These are phyloP conservation scores for Ginglymostoma cirratum DNA, from an alignment of 2,113 vertebrate genomes.

Conservation along the genomic window DNA sequence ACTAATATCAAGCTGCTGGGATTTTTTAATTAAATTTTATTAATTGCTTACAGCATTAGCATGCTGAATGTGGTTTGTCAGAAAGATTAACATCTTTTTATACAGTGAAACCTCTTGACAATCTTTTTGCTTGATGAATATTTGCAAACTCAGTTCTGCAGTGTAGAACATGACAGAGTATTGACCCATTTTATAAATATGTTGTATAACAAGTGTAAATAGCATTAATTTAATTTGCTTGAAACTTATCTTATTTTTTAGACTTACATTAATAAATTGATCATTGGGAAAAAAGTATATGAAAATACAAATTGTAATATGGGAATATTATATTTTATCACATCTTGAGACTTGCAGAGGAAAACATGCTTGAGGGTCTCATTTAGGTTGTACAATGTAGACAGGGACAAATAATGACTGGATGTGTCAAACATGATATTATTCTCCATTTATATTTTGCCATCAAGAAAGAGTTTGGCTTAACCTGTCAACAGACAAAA, in stretches of 20 bases:
- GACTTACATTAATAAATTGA: constrained; percentile 40
- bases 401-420: background rate
- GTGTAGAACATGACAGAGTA: background rate
- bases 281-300: constrained; percentile 8
- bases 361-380: constrained; percentile 1
- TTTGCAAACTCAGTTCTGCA: background rate
- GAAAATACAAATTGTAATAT: background rate
- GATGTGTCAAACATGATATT: background rate
- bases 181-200: background rate
- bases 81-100: background rate
- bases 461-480: constrained; percentile 39
- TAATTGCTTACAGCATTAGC: background rate
- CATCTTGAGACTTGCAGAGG: constrained; percentile 8
- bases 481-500: constrained; percentile 41
- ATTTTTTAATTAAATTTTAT: constrained; percentile 8
- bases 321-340: constrained; percentile 11
- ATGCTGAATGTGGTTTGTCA: background rate
- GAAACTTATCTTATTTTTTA: background rate
- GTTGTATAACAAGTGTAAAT: background rate
- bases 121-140: background rate
- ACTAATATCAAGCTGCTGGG: background rate
- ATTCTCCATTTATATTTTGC: constrained; percentile 3
- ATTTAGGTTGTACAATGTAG: background rate
- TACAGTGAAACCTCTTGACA: background rate
- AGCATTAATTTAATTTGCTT: background rate